A percentile compares a stretch with the other conserved stretches of the same genome.
These are phyloP conservation scores for Tethea ocularis DNA, from an alignment of 2,888 invertebrate species.

Conservation along the genomic window DNA sequence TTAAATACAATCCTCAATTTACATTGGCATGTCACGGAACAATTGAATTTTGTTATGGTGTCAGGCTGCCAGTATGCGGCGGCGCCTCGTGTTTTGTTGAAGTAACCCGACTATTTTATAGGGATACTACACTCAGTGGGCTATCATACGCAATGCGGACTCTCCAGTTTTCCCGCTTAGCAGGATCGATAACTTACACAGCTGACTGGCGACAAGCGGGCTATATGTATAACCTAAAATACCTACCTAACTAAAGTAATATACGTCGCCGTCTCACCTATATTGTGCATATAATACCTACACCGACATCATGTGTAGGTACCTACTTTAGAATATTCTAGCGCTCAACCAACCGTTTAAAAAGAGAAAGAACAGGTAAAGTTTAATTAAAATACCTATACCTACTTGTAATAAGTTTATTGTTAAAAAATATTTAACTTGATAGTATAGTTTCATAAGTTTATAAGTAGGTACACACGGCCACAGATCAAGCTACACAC, in stretches of 20 bases:
- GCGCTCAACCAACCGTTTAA: too few species aligned
- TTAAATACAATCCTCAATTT: conserved; percentile 19
- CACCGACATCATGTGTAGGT: neutral
- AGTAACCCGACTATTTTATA: conserved; percentile 21
- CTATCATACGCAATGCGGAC: conserved; percentile 15
- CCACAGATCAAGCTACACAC: too few species aligned
- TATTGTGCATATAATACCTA: too few species aligned
- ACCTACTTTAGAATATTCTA: neutral
- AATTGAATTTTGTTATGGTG: conserved; percentile 6
- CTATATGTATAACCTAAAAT: conserved; percentile 4
- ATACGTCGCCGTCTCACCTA: neutral
- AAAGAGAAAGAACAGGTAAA: too few species aligned
- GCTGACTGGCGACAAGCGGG: conserved; percentile 42
- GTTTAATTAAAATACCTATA: too few species aligned
- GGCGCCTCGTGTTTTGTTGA: conserved; percentile 33
- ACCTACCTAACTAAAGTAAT: neutral
- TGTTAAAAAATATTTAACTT: too few species aligned
- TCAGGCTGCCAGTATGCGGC: conserved; percentile 20
- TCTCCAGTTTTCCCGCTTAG: conserved; percentile 30
- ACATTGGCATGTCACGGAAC: conserved; percentile 16
- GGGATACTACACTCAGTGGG: conserved; percentile 8
- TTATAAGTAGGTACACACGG: too few species aligned
- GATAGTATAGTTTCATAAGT: too few species aligned
- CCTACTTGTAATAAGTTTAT: too few species aligned
- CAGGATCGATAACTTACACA: conserved; percentile 51